Evolutionary conservation across 1,140 invertebrate species (phyloP).

Genomic region (Calycopis cecrops): DNA sequence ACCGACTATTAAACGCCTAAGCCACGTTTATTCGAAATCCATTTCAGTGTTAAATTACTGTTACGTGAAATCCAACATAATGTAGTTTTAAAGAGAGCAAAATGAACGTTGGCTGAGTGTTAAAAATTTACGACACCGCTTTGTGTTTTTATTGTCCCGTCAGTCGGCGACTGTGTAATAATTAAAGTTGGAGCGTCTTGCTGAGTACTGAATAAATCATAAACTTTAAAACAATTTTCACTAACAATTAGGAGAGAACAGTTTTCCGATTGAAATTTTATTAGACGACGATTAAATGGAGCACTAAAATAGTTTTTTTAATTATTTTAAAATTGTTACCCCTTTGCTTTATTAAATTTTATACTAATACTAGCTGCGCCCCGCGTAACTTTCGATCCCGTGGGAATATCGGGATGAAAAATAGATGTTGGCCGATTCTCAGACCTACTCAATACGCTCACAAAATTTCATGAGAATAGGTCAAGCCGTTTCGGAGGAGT

Average conservation of each 20-base stretch:
- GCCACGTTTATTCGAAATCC: conserved; percentile 11
- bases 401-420: too few relatives aligned
- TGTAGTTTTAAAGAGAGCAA: conserved; percentile 39
- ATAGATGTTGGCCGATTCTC: too few relatives aligned
- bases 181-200: conserved; percentile 44
- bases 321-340: too few relatives aligned
- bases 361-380: too few relatives aligned
- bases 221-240: conserved; percentile 27
- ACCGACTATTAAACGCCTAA: background rate
- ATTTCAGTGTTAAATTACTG: conserved; percentile 22
- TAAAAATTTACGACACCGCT: conserved; percentile 35
- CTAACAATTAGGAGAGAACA: background rate
- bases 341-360: too few relatives aligned
- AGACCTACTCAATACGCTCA: too few relatives aligned
- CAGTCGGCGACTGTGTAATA: conserved; percentile 35
- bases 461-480: too few relatives aligned
- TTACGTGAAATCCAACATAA: conserved; percentile 25
- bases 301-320: too few relatives aligned
- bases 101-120: conserved; percentile 34
- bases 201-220: conserved; percentile 38
- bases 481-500: too few relatives aligned
- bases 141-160: conserved; percentile 40
- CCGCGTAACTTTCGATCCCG: too few relatives aligned
- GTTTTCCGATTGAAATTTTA: background rate
- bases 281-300: too few relatives aligned